Conservation (phyloP, 2,113 vertebrate species). For the Oncorhynchus nerka region DNA sequence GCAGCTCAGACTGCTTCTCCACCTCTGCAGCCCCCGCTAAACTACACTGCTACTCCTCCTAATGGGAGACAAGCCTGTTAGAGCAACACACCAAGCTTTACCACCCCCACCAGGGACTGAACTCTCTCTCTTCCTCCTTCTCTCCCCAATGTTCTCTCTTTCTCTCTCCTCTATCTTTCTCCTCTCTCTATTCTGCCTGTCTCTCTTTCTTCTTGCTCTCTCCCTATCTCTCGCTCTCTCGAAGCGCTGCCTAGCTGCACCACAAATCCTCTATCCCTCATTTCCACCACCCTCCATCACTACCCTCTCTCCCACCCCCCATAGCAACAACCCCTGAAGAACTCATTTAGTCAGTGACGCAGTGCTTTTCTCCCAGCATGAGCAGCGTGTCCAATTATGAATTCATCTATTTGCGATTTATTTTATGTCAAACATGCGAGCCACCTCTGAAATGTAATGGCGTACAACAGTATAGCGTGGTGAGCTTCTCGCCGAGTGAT, state of each 20-base stretch:
- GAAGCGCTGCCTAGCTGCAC: neutral
- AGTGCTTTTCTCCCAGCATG: conserved; percentile 56
- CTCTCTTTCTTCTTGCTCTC: neutral
- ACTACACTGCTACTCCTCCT: conserved; percentile 55
- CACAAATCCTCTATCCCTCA: neutral
- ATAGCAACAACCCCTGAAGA: conserved; percentile 65
- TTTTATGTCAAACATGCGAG: conserved; percentile 48
- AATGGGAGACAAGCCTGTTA: conserved; percentile 69
- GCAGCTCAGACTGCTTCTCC: conserved; percentile 21
- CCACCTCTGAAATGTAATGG: conserved; percentile 41
- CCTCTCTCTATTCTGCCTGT: too few relatives aligned
- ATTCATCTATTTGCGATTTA: conserved; percentile 67
- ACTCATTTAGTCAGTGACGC: conserved; percentile 65
- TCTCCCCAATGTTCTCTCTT: too few relatives aligned
- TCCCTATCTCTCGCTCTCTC: neutral
- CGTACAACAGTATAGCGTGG: conserved; percentile 36
- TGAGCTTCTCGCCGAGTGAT: conserved; percentile 38
- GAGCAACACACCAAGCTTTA: conserved; percentile 60
- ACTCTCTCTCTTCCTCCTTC: neutral
- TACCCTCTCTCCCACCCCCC: conserved; percentile 51
- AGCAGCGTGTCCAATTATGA: conserved; percentile 60
- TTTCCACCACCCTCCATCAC: conserved; percentile 5
- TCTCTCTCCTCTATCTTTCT: too few relatives aligned
- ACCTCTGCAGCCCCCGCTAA: conserved; percentile 30
- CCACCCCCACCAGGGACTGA: conserved; percentile 43